Evolutionary conservation across 2,797 vertebrate species (phyloP), one percentile per base, ranked within the genome.

Genomic region (Sciaenops ocellatus): DNA sequence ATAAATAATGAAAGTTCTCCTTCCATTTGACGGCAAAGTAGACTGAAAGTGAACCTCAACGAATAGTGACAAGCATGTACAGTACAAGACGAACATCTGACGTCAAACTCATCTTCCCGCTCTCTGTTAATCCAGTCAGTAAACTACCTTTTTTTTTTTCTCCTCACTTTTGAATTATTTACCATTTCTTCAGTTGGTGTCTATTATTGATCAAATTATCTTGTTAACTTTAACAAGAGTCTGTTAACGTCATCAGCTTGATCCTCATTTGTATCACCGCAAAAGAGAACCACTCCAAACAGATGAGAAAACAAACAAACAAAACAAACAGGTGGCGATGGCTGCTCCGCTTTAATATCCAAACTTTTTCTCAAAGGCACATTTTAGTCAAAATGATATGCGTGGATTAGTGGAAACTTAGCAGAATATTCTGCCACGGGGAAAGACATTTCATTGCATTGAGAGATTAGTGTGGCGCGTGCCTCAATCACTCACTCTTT

Each of bases 381-480:
- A 68, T 85, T 89, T 86, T 48, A 73, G 56, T 85, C 76, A 3
- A 59, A 88, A 72, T 71, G 71, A 87, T 82, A 73, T 41, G 66
- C 78, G 78, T 84, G 90, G 90, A 92, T 94, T 92, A 91, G 84
- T 85, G 66, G 64, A 84, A 90, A 90, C 9, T 82, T 86, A 83
- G 89, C 79, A 82, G 87, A 84, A 87, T 87, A 87, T 87, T 85
- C 83, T 55, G 85, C 84, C 82, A 73, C 1, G 61, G 79, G 84
- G 79, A 90, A 88, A 90, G 83, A 92, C 87, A 84, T 90, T 86
- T 90, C 84, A 84, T 87, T 88, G 85, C 88, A 80, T 79, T 82
- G 89, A 84, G 82, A 90, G 91, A 92, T 92, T 91, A 89, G 85
- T 71, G 72, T 26, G 61, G 48, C 50, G 81, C 69, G 61, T 80